Evolutionary conservation across 2,888 invertebrate species (phyloP), one percentile per base, ranked within the genome.

Genomic region (Linnaemya tessellans): DNA sequence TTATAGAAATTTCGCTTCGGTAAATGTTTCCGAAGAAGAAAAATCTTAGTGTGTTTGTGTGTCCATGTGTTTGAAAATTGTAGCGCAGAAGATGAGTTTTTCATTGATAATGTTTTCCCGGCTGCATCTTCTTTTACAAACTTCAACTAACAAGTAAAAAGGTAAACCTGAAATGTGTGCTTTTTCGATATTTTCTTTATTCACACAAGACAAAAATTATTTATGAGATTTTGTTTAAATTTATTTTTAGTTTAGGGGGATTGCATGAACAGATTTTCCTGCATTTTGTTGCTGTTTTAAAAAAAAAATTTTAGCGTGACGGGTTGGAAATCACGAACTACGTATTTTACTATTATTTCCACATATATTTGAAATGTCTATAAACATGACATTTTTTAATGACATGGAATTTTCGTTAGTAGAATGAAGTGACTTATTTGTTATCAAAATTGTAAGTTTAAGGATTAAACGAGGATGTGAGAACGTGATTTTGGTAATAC

Each of bases 321-420:
- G 81, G 70, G 78, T 81, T 84, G 74, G 46, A 74, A 64, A 78
- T 84, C 81, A 84, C 84, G 84, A 84, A 74, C 70, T 64, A 46
- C 25, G 25, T 65, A 25, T 64, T 8, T 64, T 9, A 9, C 9
- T 46, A 41, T 79, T n/a, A 51, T 49, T 60, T 83, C n/a, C n/a
- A n/a, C n/a, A n/a, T n/a, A n/a, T n/a, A n/a, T 73, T 60, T 54
- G 38, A 81, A 75, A 77, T 81, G 18, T 75, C 38, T 77, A 64
- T 18, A 64, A 75, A 81, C 75, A 81, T 81, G 81, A 56, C 75
- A 77, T 75, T 81, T 62, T n/a, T 62, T 49, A 81, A 70, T 51
- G 60, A 77, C 68, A 70, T 81, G 75, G 64, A 62, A 46, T 74
- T 67, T 30, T 58, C 46, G 25, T 64, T 15, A 43, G 54, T 20